Evolutionary conservation across 2,113 vertebrate genomes (phyloP).

Genomic region (Laterallus jamaicensis): DNA sequence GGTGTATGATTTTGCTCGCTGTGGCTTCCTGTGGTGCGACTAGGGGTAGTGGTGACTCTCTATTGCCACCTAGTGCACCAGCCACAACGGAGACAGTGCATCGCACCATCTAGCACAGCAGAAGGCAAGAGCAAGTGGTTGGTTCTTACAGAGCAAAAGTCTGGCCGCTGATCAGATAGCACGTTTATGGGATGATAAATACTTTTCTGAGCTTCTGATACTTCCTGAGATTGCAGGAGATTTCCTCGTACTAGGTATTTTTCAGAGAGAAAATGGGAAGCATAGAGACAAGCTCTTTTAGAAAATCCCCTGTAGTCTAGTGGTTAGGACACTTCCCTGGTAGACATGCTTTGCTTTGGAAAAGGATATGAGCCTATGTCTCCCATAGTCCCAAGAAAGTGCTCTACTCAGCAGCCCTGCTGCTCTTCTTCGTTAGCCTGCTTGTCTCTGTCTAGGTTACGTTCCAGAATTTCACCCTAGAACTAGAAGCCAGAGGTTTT

Average conservation of each 20-base stretch:
- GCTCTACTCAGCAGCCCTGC: slow-evolving; percentile 17
- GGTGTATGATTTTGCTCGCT: rapidly evolving
- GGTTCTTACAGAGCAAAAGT: neutral
- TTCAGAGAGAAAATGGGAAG: neutral
- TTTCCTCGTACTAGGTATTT: neutral
- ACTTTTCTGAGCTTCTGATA: neutral
- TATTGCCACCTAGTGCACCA: slow-evolving; percentile 43
- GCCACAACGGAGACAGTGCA: neutral
- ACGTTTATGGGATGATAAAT: rapidly evolving
- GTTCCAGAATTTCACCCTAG: slow-evolving; percentile 20
- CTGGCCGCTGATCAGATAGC: neutral
- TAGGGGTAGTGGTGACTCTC: neutral
- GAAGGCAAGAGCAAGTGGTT: neutral
- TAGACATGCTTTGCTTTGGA: neutral
- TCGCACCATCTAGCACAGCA: rapidly evolving
- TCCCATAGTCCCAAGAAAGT: neutral
- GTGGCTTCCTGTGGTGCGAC: neutral
- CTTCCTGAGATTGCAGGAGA: neutral
- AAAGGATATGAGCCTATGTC: neutral
- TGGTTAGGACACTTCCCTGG: neutral
- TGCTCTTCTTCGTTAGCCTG: slow-evolving; percentile 8
- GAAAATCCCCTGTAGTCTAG: neutral
- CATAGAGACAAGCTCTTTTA: neutral
- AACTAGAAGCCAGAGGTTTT: slow-evolving; percentile 4
- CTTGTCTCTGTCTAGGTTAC: slow-evolving; percentile 11